A percentile compares a stretch with the other conserved stretches of the same genome.
These are phyloP conservation scores for Papilio dardanus DNA, from an alignment of 1,140 invertebrate species.

Conservation along the genomic window DNA sequence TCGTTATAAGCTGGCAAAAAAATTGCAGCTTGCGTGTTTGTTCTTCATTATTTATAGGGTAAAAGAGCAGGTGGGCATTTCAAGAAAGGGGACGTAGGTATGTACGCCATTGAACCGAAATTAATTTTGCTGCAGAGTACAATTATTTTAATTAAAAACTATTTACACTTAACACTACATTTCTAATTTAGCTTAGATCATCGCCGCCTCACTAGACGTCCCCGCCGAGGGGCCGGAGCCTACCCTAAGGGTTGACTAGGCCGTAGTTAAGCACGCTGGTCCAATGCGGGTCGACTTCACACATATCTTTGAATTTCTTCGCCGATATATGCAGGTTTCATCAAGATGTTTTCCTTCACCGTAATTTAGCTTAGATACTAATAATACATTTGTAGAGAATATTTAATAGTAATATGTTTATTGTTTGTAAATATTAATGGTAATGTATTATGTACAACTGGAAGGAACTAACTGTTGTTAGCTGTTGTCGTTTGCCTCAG, in stretches of 20 bases:
- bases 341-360: no score
- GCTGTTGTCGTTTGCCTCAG: neutral
- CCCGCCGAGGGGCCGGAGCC: no score
- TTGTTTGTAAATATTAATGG: neutral
- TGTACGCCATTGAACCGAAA: neutral
- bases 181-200: neutral
- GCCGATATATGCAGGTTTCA: no score
- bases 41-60: conserved; percentile 1
- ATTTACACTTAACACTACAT: neutral
- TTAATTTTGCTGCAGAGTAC: neutral
- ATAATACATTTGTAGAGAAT: neutral
- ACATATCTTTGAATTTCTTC: no score
- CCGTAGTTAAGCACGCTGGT: no score
- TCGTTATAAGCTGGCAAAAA: neutral
- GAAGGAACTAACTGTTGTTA: conserved; percentile 2
- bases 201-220: no score
- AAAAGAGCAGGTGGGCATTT: neutral
- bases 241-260: no score
- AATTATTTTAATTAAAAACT: neutral
- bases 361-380: neutral
- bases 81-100: neutral
- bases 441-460: neutral
- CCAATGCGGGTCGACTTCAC: no score
- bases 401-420: neutral
- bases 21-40: conserved; percentile 4